phyloP scores from a whole-genome alignment of 2,797 vertebrate species.

The Pseudochirops corinnae region DNA sequence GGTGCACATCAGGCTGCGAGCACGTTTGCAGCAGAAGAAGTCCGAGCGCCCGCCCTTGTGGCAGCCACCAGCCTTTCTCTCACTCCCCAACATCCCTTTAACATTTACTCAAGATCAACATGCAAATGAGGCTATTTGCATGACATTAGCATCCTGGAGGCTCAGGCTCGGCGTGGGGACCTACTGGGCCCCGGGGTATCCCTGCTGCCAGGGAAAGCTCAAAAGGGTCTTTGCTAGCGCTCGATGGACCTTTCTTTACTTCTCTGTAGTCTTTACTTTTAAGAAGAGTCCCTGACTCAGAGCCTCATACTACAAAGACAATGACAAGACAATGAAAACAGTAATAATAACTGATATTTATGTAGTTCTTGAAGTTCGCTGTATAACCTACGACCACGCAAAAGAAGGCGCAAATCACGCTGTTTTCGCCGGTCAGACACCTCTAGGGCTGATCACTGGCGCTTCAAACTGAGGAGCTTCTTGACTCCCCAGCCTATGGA shows the following conservation, averaged over 20 bases:
- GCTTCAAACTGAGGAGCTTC: background rate
- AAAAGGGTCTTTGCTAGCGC: slow-evolving; percentile 37
- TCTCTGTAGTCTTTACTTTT: background rate
- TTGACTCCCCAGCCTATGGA: background rate
- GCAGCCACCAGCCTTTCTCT: rapidly evolving
- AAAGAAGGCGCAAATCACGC: background rate
- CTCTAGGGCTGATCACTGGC: background rate
- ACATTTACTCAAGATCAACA: slow-evolving; percentile 55
- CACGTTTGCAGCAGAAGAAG: background rate
- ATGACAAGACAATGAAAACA: background rate
- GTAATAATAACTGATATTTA: background rate
- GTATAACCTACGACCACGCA: background rate
- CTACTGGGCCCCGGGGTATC: background rate
- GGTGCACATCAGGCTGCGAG: background rate
- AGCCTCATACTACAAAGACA: slow-evolving; percentile 1
- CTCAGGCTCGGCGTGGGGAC: background rate
- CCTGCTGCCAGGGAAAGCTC: slow-evolving; percentile 45
- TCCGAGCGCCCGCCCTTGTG: background rate
- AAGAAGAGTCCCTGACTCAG: background rate
- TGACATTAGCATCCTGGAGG: slow-evolving; percentile 59
- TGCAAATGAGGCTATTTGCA: slow-evolving; percentile 70
- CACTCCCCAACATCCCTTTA: rapidly evolving
- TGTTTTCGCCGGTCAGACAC: background rate
- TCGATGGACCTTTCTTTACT: background rate
- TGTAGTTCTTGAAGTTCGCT: background rate